A percentile compares a stretch with the other conserved stretches of the same genome.
These are phyloP conservation scores for Papilio protenor DNA, from an alignment of 2,888 invertebrate genomes.

Conservation along the genomic window DNA sequence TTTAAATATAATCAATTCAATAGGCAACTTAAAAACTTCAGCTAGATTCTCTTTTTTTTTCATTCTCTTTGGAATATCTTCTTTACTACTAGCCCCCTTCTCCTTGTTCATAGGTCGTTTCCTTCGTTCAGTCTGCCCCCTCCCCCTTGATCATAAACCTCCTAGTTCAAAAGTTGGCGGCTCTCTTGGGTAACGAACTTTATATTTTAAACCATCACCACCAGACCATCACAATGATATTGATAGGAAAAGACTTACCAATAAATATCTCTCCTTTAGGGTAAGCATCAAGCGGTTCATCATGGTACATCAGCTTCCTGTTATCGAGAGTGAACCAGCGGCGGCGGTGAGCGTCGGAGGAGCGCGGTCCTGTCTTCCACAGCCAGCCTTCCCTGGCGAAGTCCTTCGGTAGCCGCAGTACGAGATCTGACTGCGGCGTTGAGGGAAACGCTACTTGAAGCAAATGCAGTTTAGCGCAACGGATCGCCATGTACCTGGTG, in stretches of 20 bases:
- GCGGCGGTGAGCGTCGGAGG: conserved; percentile 91
- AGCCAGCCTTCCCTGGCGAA: conserved; percentile 95
- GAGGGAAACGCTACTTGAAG: conserved; percentile 93
- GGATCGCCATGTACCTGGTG: conserved; percentile 88
- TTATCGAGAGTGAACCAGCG: conserved; percentile 96
- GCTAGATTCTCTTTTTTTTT: no score
- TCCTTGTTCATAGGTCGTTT: no score
- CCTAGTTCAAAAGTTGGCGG: no score
- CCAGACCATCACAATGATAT: no score
- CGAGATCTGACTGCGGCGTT: conserved; percentile 88
- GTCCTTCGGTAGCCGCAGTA: conserved; percentile 90
- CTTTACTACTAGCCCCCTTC: no score
- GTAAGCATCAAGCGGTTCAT: conserved; percentile 93
- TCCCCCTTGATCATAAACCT: no score
- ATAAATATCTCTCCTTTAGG: conserved; percentile 96
- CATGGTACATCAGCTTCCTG: conserved; percentile 96
- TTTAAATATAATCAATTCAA: no score
- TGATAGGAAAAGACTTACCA: conserved; percentile 76
- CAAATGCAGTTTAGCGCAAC: conserved; percentile 93
- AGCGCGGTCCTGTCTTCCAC: conserved; percentile 94
- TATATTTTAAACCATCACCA: no score
- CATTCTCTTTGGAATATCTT: no score
- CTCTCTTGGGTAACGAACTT: no score
- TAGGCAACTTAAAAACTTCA: no score
- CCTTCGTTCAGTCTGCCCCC: no score